Evolutionary conservation across 2,888 invertebrate species (phyloP), one percentile per base, ranked within the genome.

Genomic region (Nymphalis c-album): DNA sequence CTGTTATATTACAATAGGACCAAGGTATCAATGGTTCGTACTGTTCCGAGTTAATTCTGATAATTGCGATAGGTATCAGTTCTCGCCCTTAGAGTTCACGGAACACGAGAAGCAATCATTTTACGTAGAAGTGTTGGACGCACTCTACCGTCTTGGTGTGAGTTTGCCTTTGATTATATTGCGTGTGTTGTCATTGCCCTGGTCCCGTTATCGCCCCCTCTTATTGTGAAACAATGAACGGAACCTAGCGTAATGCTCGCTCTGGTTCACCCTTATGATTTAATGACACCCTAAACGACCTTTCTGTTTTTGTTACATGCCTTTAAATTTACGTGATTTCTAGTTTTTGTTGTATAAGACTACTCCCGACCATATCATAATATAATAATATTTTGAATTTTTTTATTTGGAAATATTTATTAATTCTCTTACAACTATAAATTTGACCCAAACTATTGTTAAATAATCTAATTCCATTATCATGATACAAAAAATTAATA

Each of bases 141-240:
- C 79, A 74, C 80, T 80, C 78, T 73, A 51, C 65, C 47, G 67
- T 68, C 64, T 76, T 75, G 78, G 78, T 80, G 78, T 78, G 80
- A 78, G 81, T 80, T 78, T 74, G 79, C 66, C 72, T 77, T 77
- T 83, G 82, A 87, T 86, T 81, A 82, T 74, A 82, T 82, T 86
- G 86, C 85, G 85, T 81, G 78, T 83, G 80, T 85, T 86, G 87
- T 86, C 86, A 87, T 88, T 87, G 85, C 85, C 84, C 86, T 76
- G 81, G 76, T 77, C 76, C 73, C 76, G 72, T 71, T 74, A 71
- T 72, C 76, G 78, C 76, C 82, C 83, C 81, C 84, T 70, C 81
- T 77, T 78, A 74, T 78, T 80, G 80, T 83, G 77, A 85, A 87
- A 89, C 86, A 89, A 88, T 88, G 82, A 83, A 80, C 84, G 83